These are phyloP conservation scores for Colinus virginianus DNA, from an alignment of 2,113 vertebrate species.

Conservation along the genomic window DNA sequence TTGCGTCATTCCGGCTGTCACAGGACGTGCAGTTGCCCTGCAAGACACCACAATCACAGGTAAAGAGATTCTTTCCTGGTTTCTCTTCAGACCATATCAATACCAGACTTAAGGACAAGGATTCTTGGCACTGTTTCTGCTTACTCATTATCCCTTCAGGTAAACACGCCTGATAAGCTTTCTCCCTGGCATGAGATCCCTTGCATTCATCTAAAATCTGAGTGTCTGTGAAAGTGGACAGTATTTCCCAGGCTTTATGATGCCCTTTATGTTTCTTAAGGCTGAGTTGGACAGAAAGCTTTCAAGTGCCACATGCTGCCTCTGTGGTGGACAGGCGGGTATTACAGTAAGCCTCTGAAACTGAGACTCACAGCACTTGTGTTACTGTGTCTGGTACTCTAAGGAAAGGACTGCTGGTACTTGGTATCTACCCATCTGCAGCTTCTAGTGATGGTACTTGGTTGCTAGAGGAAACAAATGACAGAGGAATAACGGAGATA, in stretches of 20 bases:
- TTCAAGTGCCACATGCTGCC: neutral
- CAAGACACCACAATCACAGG: neutral
- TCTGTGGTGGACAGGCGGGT: neutral
- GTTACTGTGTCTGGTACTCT: neutral
- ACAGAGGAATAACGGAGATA: neutral
- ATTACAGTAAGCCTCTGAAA: neutral
- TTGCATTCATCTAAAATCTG: neutral
- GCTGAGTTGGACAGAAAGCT: neutral
- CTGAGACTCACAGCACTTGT: neutral
- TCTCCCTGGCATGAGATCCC: neutral
- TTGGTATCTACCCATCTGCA: neutral
- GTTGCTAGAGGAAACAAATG: neutral
- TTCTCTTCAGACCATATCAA: neutral
- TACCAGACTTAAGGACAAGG: neutral
- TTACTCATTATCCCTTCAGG: neutral
- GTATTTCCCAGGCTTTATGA: neutral
- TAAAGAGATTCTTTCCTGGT: neutral
- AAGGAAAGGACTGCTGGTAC: neutral
- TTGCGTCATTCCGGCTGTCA: conserved; percentile 85
- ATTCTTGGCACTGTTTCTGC: neutral
- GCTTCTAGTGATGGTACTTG: neutral
- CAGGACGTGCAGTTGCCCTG: conserved; percentile 91
- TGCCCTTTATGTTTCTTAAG: neutral
- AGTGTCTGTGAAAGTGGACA: neutral
- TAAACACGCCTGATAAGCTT: neutral